Evolutionary conservation across 2,888 invertebrate genomes (phyloP).

Genomic region (Horisme vitalbata): DNA sequence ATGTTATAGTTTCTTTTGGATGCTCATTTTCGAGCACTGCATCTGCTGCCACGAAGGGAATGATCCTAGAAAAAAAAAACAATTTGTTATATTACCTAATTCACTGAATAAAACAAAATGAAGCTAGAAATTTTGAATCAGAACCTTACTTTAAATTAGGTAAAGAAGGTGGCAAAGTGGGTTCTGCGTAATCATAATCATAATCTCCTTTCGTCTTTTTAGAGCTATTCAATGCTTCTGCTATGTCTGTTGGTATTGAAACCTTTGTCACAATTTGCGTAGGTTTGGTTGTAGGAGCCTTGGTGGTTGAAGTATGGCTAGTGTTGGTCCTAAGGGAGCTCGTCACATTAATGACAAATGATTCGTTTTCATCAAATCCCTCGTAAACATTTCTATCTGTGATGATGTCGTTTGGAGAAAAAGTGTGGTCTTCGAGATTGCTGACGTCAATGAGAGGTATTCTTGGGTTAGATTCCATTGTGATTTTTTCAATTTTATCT

Average conservation of each 20-base stretch:
- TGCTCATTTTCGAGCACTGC: conserved; percentile 86
- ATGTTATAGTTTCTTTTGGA: conserved; percentile 58
- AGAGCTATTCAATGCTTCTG: conserved; percentile 72
- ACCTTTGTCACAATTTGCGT: conserved; percentile 47
- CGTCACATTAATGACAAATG: conserved; percentile 82
- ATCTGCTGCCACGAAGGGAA: conserved; percentile 93
- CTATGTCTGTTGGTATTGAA: conserved; percentile 56
- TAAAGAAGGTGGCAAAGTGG: conserved; percentile 90
- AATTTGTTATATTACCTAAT: too few relatives aligned
- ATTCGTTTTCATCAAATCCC: conserved; percentile 76
- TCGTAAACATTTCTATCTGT: conserved; percentile 59
- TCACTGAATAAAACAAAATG: too few relatives aligned
- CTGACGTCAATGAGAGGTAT: conserved; percentile 52
- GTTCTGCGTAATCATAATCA: conserved; percentile 87
- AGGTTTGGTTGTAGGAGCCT: conserved; percentile 31
- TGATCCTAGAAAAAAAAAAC: conserved; percentile 85
- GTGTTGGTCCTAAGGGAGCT: conserved; percentile 77
- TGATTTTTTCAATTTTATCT: conserved; percentile 49
- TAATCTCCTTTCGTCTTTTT: conserved; percentile 84
- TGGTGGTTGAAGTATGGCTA: conserved; percentile 45
- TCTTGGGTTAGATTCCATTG: conserved; percentile 50
- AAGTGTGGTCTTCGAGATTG: conserved; percentile 58
- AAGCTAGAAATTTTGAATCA: not conserved
- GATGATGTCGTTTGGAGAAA: conserved; percentile 66
- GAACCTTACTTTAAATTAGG: conserved; percentile 88